These are phyloP conservation scores for Aradus depressus DNA, from an alignment of 2,888 invertebrate genomes.

Conservation along the genomic window DNA sequence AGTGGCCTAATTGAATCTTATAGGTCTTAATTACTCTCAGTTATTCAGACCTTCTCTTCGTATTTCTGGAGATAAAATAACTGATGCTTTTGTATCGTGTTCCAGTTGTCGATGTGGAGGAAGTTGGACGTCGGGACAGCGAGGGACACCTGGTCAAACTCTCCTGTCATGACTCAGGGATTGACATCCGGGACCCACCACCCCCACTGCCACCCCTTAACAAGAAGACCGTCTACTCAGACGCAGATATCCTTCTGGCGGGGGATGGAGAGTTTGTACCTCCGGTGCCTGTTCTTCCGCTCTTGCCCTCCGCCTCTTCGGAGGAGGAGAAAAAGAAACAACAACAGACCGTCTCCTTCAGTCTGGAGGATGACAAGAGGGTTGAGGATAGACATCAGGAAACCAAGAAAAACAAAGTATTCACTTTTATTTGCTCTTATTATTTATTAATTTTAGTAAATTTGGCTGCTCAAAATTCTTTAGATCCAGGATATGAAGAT, in stretches of 20 bases:
- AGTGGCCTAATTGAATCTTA: too few species aligned
- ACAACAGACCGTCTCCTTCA: conserved; percentile 60
- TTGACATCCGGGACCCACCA: conserved; percentile 69
- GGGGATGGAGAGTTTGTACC: conserved; percentile 66
- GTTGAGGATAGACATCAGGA: conserved; percentile 37
- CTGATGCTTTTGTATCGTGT: background rate
- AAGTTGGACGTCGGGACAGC: conserved; percentile 35
- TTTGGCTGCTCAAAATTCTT: too few species aligned
- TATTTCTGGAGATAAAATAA: background rate
- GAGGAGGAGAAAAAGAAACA: conserved; percentile 47
- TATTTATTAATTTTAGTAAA: too few species aligned
- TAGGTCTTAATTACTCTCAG: too few species aligned
- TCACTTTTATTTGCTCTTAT: background rate
- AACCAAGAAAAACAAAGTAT: conserved; percentile 32
- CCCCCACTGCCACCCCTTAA: conserved; percentile 35
- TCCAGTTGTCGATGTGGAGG: conserved; percentile 31
- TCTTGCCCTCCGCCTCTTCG: conserved; percentile 42
- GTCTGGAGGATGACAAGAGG: conserved; percentile 42
- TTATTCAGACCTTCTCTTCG: too few species aligned
- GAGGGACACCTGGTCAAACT: conserved; percentile 58
- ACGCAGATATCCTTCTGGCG: conserved; percentile 77
- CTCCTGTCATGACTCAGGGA: conserved; percentile 81
- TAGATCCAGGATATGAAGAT: too few species aligned
- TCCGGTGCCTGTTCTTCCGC: conserved; percentile 66
- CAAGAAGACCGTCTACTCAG: conserved; percentile 53